Evolutionary conservation across 1,140 invertebrate genomes (phyloP).

Genomic region (Oedothorax gibbosus): DNA sequence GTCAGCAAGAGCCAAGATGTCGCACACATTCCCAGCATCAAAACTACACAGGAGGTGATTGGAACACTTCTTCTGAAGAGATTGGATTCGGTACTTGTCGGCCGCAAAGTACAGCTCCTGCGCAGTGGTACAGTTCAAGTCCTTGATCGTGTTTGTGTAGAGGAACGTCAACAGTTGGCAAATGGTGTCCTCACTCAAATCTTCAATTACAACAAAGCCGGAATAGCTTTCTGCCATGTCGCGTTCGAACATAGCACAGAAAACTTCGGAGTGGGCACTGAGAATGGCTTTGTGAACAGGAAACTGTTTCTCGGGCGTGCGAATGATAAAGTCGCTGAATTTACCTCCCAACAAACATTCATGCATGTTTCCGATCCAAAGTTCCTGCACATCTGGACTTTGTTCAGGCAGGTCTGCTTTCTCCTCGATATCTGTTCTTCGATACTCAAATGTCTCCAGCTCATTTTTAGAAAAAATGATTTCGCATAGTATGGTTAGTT

Average conservation of each 20-base stretch:
- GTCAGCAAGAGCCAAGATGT: slow-evolving; percentile 24
- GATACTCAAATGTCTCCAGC: background rate
- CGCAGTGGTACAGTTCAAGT: background rate
- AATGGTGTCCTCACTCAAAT: slow-evolving; percentile 44
- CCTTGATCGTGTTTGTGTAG: background rate
- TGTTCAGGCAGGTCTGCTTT: too few relatives aligned
- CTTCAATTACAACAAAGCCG: slow-evolving; percentile 41
- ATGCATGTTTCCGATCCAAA: background rate
- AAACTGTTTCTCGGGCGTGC: slow-evolving; percentile 63
- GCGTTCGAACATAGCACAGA: slow-evolving; percentile 66
- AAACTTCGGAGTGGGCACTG: slow-evolving; percentile 67
- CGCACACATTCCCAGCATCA: background rate
- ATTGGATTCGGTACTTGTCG: background rate
- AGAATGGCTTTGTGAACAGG: slow-evolving; percentile 66
- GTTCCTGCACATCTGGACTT: background rate
- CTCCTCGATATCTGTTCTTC: background rate
- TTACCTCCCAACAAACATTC: background rate
- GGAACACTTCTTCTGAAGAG: slow-evolving; percentile 3
- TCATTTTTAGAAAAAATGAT: background rate
- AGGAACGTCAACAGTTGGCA: slow-evolving; percentile 43
- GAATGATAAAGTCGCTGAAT: slow-evolving; percentile 65
- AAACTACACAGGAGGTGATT: background rate
- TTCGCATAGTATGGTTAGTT: background rate
- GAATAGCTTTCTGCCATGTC: slow-evolving; percentile 72
- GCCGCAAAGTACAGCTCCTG: slow-evolving; percentile 74